These are phyloP conservation scores for Panthera tigris DNA, from an alignment of 2,113 vertebrate species.

Conservation along the genomic window DNA sequence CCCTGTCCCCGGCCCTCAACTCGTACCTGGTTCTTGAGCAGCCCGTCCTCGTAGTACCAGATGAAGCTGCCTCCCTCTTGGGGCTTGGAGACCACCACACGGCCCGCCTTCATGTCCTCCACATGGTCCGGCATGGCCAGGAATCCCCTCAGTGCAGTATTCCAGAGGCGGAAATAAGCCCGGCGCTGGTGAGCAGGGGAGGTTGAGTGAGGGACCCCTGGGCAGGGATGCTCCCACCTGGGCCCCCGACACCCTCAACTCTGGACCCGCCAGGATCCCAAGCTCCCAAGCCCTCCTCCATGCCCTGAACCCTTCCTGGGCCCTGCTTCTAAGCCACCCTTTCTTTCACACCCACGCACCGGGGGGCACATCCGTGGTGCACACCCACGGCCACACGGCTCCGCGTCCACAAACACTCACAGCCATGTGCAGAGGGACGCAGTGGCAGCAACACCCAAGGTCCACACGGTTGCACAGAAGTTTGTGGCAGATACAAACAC, in stretches of 20 bases:
- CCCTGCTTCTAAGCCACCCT: background rate
- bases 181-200: constrained; percentile 84
- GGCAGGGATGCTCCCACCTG: background rate
- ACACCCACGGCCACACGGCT: background rate
- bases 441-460: background rate
- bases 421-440: background rate
- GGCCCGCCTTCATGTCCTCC: constrained; percentile 93
- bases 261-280: background rate
- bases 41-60: constrained; percentile 95
- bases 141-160: constrained; percentile 86
- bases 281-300: background rate
- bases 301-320: background rate
- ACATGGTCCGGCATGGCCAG: constrained; percentile 89
- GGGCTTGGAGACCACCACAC: constrained; percentile 89
- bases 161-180: constrained; percentile 90
- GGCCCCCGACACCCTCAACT: background rate
- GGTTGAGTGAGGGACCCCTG: constrained; percentile 7
- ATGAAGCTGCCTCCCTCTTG: constrained; percentile 87
- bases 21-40: constrained; percentile 94
- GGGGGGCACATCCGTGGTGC: background rate
- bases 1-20: background rate
- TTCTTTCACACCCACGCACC: background rate
- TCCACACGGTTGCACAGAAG: background rate
- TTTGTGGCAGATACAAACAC: background rate
- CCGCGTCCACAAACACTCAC: background rate